Conservation (phyloP, 2,113 vertebrate species). For the Chaetodon auriga region DNA sequence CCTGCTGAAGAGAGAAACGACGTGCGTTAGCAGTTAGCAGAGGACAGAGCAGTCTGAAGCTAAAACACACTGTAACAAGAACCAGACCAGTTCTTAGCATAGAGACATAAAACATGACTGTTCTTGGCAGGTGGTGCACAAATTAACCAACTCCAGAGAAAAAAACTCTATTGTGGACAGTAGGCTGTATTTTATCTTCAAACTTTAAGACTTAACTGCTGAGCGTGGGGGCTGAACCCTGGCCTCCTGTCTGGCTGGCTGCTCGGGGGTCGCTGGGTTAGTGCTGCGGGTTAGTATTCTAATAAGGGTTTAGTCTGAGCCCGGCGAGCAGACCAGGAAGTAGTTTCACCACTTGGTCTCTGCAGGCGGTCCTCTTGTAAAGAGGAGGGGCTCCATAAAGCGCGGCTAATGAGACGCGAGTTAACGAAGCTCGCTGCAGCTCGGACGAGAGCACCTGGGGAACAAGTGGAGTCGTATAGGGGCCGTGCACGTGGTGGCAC, state of each 20-base stretch:
- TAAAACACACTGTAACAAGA: constrained; percentile 44
- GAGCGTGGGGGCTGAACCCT: neutral
- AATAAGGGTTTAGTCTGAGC: constrained; percentile 26
- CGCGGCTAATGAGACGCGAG: constrained; percentile 53
- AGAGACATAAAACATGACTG: constrained; percentile 34
- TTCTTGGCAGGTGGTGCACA: constrained; percentile 49
- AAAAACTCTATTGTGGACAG: constrained; percentile 5
- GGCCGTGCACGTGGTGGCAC: neutral
- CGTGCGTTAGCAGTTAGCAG: constrained; percentile 27
- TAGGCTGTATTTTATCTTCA: neutral
- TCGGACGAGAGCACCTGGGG: constrained; percentile 27
- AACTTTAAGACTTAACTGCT: constrained; percentile 31
- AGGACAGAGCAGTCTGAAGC: neutral
- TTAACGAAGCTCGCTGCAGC: constrained; percentile 51
- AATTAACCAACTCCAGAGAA: constrained; percentile 9
- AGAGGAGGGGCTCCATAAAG: constrained; percentile 66
- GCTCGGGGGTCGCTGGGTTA: constrained; percentile 23
- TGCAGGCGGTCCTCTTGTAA: constrained; percentile 59
- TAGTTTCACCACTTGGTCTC: constrained; percentile 41
- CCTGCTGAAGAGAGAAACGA: constrained; percentile 67
- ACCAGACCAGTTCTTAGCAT: constrained; percentile 35
- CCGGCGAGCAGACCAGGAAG: constrained; percentile 61
- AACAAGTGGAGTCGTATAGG: neutral
- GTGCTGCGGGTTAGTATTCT: constrained; percentile 47
- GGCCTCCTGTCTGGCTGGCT: constrained; percentile 33